Evolutionary conservation across 2,113 vertebrate species (phyloP).

Genomic region (Aptenodytes patagonicus): DNA sequence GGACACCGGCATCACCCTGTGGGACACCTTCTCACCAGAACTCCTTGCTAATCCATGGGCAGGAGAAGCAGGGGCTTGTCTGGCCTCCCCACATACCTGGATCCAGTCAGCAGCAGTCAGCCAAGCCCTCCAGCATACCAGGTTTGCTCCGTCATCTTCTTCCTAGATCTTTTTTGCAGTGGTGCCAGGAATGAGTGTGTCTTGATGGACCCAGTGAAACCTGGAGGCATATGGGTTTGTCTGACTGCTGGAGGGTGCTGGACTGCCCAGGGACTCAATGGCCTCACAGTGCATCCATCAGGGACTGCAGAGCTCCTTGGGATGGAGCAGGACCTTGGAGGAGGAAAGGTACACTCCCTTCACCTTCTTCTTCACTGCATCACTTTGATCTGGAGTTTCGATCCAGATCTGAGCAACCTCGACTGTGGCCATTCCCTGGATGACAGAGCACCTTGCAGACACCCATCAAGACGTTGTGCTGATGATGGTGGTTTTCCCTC

Average conservation of each 20-base stretch:
- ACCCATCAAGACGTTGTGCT: neutral
- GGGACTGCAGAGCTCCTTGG: neutral
- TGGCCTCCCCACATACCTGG: neutral
- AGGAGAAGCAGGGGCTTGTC: neutral
- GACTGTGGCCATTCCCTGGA: neutral
- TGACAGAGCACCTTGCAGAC: neutral
- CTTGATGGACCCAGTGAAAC: neutral
- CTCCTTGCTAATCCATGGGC: neutral
- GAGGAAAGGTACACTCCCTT: neutral
- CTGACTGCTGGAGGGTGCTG: neutral
- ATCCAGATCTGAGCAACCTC: neutral
- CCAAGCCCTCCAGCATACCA: neutral
- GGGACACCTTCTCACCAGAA: neutral
- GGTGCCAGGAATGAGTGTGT: neutral
- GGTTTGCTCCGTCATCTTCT: neutral
- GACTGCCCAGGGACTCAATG: neutral
- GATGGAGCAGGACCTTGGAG: neutral
- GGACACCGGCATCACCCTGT: neutral
- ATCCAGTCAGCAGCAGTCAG: neutral
- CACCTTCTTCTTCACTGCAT: neutral
- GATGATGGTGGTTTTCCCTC: neutral
- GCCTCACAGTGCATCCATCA: neutral
- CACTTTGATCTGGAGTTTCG: neutral
- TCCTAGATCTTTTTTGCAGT: neutral
- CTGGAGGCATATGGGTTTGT: neutral